Evolutionary conservation across 1,140 invertebrate genomes (phyloP).

Genomic region (Camponotus floridanus): DNA sequence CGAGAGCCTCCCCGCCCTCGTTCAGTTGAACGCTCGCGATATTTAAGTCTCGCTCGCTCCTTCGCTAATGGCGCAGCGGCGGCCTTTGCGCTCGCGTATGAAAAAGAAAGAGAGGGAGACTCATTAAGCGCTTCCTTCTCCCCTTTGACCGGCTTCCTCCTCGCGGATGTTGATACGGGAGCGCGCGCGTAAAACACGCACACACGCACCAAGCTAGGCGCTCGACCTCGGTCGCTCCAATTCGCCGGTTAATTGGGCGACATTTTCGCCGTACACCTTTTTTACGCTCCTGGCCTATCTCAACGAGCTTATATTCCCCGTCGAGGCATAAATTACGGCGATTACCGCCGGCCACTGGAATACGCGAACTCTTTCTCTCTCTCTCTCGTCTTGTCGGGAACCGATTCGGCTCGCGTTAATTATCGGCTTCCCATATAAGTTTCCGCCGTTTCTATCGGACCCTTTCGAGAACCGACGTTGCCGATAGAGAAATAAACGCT

Average conservation of each 20-base stretch:
- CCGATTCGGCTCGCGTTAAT: conserved; percentile 78
- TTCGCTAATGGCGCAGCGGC: conserved; percentile 79
- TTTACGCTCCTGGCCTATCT: conserved; percentile 83
- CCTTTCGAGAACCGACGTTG: conserved; percentile 68
- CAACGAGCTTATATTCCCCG: conserved; percentile 74
- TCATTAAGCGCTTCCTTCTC: conserved; percentile 79
- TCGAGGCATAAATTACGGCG: conserved; percentile 82
- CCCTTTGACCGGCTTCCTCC: conserved; percentile 16
- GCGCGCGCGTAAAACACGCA: conserved; percentile 26
- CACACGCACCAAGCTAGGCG: conserved; percentile 10
- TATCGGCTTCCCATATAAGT: conserved; percentile 77
- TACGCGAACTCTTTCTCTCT: conserved; percentile 53
- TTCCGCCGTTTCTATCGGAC: conserved; percentile 71
- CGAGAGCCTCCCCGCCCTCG: conserved; percentile 43
- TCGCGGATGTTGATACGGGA: conserved; percentile 42
- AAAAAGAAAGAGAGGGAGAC: conserved; percentile 58
- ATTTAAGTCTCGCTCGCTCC: conserved; percentile 75
- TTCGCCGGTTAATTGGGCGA: conserved; percentile 85
- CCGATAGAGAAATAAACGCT: conserved; percentile 78
- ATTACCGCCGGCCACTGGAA: conserved; percentile 78
- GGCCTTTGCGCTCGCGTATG: conserved; percentile 62
- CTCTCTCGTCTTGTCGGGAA: conserved; percentile 54
- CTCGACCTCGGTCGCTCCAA: conserved; percentile 81
- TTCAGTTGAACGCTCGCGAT: conserved; percentile 75
- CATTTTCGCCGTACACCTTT: conserved; percentile 82